These are phyloP conservation scores for Scaeva pyrastri DNA, from an alignment of 2,888 invertebrate species.

Conservation along the genomic window DNA sequence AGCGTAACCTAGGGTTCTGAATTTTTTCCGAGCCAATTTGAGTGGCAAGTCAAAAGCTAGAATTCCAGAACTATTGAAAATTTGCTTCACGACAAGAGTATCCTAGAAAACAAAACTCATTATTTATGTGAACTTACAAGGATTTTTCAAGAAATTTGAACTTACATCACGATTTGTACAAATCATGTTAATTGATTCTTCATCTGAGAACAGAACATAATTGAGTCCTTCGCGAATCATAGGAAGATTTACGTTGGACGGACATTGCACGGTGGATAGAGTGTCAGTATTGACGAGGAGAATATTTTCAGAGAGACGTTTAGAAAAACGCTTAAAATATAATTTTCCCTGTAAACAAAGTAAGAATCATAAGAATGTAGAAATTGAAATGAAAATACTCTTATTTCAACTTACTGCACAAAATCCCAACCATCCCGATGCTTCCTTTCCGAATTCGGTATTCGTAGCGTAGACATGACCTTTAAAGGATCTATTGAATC, in stretches of 20 bases:
- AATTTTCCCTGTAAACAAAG: constrained; percentile 89
- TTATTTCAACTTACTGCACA: constrained; percentile 87
- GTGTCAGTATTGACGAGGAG: constrained; percentile 84
- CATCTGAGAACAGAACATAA: constrained; percentile 88
- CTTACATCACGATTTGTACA: constrained; percentile 91
- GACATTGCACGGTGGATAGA: constrained; percentile 84
- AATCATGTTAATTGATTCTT: constrained; percentile 91
- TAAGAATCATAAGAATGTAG: neutral
- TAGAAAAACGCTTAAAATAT: constrained; percentile 89
- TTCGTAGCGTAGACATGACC: constrained; percentile 95
- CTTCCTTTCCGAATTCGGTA: constrained; percentile 92
- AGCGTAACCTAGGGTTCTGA: constrained; percentile 90
- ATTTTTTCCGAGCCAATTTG: constrained; percentile 91
- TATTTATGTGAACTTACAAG: neutral
- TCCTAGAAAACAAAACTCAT: constrained; percentile 85
- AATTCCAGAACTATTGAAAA: constrained; percentile 84
- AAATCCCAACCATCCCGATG: constrained; percentile 93
- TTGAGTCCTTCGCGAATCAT: constrained; percentile 82
- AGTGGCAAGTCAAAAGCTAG: constrained; percentile 87
- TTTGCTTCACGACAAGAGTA: constrained; percentile 91
- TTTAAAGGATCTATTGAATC: constrained; percentile 95
- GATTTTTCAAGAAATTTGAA: constrained; percentile 3
- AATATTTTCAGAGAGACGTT: constrained; percentile 84
- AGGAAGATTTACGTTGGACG: constrained; percentile 81
- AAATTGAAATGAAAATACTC: neutral